A percentile compares a stretch with the other conserved stretches of the same genome.
Conservation (phyloP, 2,888 invertebrate species). For the Lithophane semibrunnea region DNA sequence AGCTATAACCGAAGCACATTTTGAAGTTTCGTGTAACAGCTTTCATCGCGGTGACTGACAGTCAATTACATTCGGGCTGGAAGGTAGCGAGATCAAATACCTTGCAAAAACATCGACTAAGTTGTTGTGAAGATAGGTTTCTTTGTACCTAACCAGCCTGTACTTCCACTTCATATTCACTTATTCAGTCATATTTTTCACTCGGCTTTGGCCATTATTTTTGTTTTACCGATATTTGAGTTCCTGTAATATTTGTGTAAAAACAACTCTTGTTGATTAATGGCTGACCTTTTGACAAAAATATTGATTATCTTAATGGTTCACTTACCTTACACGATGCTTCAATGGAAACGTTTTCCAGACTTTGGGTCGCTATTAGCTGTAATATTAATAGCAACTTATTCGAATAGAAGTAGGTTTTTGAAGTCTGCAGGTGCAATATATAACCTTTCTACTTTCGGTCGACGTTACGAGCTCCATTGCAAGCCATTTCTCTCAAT, state of each 20-base stretch:
- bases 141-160: not conserved
- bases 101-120: slow-evolving; percentile 17
- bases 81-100: slow-evolving; percentile 38
- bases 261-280: not conserved
- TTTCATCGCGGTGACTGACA: slow-evolving; percentile 51
- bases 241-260: not conserved
- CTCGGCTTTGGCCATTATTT: not conserved
- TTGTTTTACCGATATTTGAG: not conserved
- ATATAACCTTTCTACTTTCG: slow-evolving; percentile 49
- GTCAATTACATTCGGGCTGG: slow-evolving; percentile 42
- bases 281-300: not conserved
- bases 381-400: slow-evolving; percentile 10
- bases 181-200: not conserved
- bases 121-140: not conserved
- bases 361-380: not conserved
- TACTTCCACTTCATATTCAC: not conserved
- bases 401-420: slow-evolving; percentile 19
- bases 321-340: not conserved
- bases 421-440: slow-evolving; percentile 49
- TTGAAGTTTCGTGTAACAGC: slow-evolving; percentile 45
- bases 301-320: not conserved
- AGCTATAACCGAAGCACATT: slow-evolving; percentile 39
- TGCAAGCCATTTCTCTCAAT: slow-evolving; percentile 59
- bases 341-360: not conserved
- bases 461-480: slow-evolving; percentile 52